Percentiles rank a stretch among this genome's conserved stretches.
phyloP scores from a whole-genome alignment of 2,113 vertebrate species.

The Gambusia holbrooki region DNA sequence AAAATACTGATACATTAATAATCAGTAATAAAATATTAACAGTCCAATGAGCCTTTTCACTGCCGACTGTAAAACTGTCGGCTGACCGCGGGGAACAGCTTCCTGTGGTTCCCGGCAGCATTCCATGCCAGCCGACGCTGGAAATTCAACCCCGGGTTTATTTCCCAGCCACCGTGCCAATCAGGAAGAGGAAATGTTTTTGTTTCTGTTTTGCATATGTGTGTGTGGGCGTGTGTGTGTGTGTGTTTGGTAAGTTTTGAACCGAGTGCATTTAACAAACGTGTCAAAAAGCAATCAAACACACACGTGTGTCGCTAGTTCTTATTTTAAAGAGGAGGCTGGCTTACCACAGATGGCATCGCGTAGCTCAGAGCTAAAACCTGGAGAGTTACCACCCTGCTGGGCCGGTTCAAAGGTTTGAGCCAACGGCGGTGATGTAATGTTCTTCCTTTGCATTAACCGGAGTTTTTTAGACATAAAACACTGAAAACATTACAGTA shows the following conservation, averaged over 20 bases:
- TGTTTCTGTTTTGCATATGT: neutral
- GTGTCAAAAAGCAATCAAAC: too few relatives aligned
- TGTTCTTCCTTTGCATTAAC: neutral
- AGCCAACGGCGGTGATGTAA: neutral
- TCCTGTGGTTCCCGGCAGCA: neutral
- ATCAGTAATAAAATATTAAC: neutral
- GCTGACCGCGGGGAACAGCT: neutral
- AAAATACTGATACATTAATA: constrained; percentile 1
- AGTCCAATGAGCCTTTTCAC: neutral
- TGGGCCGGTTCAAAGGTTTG: neutral
- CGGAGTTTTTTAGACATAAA: neutral
- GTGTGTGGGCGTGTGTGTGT: too few relatives aligned
- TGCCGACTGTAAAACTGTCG: neutral
- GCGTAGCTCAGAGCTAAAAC: neutral
- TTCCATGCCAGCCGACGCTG: neutral
- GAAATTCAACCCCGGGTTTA: neutral
- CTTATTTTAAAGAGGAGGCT: neutral
- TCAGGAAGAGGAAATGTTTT: neutral
- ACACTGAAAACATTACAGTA: neutral
- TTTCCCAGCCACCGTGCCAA: neutral
- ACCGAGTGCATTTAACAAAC: neutral
- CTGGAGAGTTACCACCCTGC: neutral
- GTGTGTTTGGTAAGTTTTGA: neutral
- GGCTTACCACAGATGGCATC: neutral
- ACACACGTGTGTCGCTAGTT: neutral